Evolutionary conservation across 2,113 vertebrate species (phyloP).

Genomic region (Tyrannus savana): DNA sequence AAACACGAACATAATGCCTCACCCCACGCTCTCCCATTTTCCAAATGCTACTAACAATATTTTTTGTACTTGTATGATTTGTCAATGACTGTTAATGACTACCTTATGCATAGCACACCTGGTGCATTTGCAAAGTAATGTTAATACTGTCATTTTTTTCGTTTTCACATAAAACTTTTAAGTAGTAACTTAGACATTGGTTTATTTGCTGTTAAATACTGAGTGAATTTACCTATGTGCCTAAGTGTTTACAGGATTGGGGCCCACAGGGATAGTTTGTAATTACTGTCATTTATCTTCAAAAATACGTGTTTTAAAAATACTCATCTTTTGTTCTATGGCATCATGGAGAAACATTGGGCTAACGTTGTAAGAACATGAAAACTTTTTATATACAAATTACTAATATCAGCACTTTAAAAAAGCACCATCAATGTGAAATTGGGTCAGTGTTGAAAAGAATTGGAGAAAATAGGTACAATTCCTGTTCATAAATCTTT

Average conservation of each 20-base stretch:
- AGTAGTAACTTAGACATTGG: neutral
- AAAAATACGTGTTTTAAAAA: neutral
- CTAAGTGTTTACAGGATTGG: neutral
- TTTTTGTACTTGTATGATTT: constrained; percentile 23
- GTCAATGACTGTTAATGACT: neutral
- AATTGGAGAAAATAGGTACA: neutral
- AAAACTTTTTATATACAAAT: neutral
- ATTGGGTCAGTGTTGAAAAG: neutral
- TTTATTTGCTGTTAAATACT: constrained; percentile 13
- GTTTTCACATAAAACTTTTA: neutral
- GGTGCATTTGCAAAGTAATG: neutral
- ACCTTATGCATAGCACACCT: neutral
- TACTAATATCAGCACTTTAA: constrained; percentile 34
- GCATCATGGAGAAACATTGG: neutral
- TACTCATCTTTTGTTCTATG: neutral
- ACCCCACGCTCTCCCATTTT: neutral
- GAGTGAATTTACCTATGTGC: neutral
- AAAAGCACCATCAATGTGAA: neutral
- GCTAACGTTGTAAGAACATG: neutral
- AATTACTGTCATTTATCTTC: neutral
- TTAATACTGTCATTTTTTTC: neutral
- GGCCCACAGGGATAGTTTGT: neutral
- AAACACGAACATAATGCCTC: constrained; percentile 15
- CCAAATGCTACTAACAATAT: constrained; percentile 9
- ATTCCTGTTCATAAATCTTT: neutral